These are phyloP conservation scores for Drosophila simulans DNA, from an alignment of 1,140 invertebrate species.

Conservation along the genomic window DNA sequence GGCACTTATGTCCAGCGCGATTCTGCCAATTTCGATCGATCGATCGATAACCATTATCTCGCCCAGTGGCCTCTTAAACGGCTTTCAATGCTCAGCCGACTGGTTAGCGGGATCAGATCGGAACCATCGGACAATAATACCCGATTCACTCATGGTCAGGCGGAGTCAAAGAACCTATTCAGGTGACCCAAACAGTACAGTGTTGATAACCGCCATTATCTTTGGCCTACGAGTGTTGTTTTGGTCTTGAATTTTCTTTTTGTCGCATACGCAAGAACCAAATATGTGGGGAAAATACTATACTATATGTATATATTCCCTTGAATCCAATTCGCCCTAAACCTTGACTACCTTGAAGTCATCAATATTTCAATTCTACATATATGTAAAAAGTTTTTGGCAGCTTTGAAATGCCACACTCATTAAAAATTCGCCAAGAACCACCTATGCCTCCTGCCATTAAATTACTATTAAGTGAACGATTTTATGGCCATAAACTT, in stretches of 20 bases:
- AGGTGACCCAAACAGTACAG: not conserved
- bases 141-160: conserved; percentile 30
- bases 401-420: conserved; percentile 1
- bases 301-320: too few species aligned
- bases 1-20: conserved; percentile 26
- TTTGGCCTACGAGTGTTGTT: conserved; percentile 3
- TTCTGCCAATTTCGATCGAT: conserved; percentile 24
- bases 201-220: conserved; percentile 10
- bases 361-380: not conserved
- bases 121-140: not conserved
- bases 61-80: conserved; percentile 24
- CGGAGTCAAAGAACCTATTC: conserved; percentile 31
- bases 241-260: not conserved
- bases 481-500: too few species aligned
- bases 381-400: not conserved
- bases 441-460: not conserved
- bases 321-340: not conserved
- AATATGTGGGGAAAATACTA: too few species aligned
- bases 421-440: not conserved
- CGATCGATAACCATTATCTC: conserved; percentile 39
- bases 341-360: not conserved
- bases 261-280: not conserved
- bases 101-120: conserved; percentile 12
- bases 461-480: not conserved
- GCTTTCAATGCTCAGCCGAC: conserved; percentile 1